phyloP scores from a whole-genome alignment of 2,888 invertebrate species.

The Leucoma salicis region DNA sequence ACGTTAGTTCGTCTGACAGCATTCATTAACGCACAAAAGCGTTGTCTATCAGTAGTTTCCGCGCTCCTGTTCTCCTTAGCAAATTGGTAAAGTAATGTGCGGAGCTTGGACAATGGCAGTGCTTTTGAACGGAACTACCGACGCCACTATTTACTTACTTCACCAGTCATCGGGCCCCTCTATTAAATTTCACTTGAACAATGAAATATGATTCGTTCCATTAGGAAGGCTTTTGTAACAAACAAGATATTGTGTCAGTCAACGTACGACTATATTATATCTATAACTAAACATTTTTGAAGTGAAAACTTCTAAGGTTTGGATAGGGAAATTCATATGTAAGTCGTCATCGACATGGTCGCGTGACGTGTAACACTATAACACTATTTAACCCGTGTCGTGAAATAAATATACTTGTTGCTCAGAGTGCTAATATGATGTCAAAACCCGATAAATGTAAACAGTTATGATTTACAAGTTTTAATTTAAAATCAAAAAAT shows the following conservation, averaged over 20 bases:
- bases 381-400: too few species aligned
- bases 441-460: too few species aligned
- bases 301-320: too few species aligned
- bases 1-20: slow-evolving; percentile 71
- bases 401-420: too few species aligned
- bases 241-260: background rate
- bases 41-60: slow-evolving; percentile 71
- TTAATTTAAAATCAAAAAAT: too few species aligned
- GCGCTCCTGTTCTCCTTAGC: slow-evolving; percentile 55
- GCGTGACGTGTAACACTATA: too few species aligned
- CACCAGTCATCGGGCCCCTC: slow-evolving; percentile 22
- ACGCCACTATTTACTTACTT: slow-evolving; percentile 36
- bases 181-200: slow-evolving; percentile 31
- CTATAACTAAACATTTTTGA: too few species aligned
- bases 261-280: too few species aligned
- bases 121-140: slow-evolving; percentile 37
- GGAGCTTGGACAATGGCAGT: slow-evolving; percentile 51
- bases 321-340: too few species aligned
- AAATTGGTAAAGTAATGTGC: slow-evolving; percentile 64
- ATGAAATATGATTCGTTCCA: slow-evolving; percentile 4
- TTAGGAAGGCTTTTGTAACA: background rate
- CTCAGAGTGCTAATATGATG: too few species aligned
- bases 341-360: too few species aligned
- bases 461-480: too few species aligned
- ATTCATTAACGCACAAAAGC: slow-evolving; percentile 74